Conservation (phyloP, 2,888 invertebrate genomes). For the Crepidodera aurea region DNA sequence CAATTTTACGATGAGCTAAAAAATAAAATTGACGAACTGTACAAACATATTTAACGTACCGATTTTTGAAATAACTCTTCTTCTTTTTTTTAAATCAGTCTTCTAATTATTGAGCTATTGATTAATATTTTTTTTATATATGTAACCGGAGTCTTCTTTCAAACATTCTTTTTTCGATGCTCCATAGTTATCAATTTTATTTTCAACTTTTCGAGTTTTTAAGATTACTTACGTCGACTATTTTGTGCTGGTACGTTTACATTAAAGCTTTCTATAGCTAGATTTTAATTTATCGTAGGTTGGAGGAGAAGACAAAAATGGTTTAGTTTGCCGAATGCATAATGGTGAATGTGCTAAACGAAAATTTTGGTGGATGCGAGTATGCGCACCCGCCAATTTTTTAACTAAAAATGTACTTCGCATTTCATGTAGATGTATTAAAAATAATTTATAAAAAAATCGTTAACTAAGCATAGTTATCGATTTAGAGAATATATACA, state of each 20-base stretch:
- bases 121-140: neutral
- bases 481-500: too few species aligned
- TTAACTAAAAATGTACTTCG: too few species aligned
- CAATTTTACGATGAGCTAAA: neutral
- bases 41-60: neutral
- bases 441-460: too few species aligned
- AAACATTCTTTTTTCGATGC: neutral
- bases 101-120: conserved; percentile 11
- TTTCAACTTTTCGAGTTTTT: conserved; percentile 1
- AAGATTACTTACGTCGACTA: conserved; percentile 6
- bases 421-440: too few species aligned
- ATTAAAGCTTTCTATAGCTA: neutral
- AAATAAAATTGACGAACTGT: conserved; percentile 11
- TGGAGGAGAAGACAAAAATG: neutral
- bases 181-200: conserved; percentile 7
- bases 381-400: too few species aligned
- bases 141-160: neutral
- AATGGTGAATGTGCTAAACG: too few species aligned
- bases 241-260: conserved; percentile 14
- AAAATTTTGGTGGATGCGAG: too few species aligned
- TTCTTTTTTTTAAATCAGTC: conserved; percentile 6
- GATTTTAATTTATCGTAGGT: neutral
- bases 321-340: too few species aligned
- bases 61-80: neutral
- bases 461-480: too few species aligned